Evolutionary conservation across 1,140 invertebrate genomes (phyloP).

Genomic region (Euschistus heros): DNA sequence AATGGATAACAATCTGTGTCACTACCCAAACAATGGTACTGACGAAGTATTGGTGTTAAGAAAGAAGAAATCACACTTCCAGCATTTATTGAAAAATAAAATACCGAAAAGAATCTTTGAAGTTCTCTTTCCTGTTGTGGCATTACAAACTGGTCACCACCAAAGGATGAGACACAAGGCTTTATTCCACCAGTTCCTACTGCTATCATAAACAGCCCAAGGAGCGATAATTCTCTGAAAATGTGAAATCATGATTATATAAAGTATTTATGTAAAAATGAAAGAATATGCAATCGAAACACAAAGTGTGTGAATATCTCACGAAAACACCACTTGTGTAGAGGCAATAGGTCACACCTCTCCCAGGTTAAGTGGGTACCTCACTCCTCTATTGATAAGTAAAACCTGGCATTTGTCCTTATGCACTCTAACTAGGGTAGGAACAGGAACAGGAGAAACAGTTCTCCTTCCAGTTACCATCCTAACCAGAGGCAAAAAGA

Average conservation of each 20-base stretch:
- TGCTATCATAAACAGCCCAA: conserved; percentile 76
- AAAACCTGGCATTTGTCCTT: too few species aligned
- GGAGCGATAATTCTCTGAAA: conserved; percentile 54
- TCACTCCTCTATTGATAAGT: too few species aligned
- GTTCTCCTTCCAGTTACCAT: too few species aligned
- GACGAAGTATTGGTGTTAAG: conserved; percentile 74
- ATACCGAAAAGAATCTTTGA: conserved; percentile 80
- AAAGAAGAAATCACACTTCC: conserved; percentile 84
- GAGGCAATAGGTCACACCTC: too few species aligned
- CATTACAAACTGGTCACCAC: conserved; percentile 86
- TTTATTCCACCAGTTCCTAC: conserved; percentile 94
- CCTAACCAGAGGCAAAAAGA: too few species aligned
- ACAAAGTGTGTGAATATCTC: too few species aligned
- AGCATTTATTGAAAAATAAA: conserved; percentile 88
- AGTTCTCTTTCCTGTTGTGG: conserved; percentile 67
- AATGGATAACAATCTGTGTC: conserved; percentile 70
- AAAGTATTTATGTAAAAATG: too few species aligned
- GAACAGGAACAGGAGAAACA: too few species aligned
- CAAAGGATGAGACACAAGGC: conserved; percentile 93
- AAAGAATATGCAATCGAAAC: too few species aligned
- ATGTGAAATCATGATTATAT: neutral
- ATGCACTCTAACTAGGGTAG: too few species aligned
- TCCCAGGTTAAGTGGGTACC: too few species aligned
- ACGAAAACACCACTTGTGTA: too few species aligned
- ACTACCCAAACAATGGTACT: conserved; percentile 68